Base-by-base conservation (phyloP, 2,113 vertebrate genomes). In the Zingel zingel region DNA sequence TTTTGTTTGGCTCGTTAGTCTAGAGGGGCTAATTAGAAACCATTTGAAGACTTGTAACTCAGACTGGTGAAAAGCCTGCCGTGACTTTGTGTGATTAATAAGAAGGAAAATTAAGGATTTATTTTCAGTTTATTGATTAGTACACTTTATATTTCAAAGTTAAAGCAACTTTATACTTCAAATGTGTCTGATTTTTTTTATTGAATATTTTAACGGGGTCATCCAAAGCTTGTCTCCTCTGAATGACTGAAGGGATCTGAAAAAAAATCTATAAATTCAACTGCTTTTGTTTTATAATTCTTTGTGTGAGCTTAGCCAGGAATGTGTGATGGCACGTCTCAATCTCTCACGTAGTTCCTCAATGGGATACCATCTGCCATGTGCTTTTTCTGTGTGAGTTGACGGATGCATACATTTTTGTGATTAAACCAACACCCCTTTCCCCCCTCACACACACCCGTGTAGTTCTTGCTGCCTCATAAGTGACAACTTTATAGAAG, bases 401-500 rank as follows among this genome's bases (percentile, higher is more conserved):
- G 73, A 54, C 30, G 27, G 86, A 74, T 48, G 50, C 69, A 88
- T 84, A 77, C 18, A 50, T 82, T 70, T 64, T 54, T 73, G 73
- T 72, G 19, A 80, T 70, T 56, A 54, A 54, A 72, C 82, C 57
- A 77, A 62, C 6, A 62, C 6, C 0, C 45, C 30, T 12, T 27
- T 69, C 13, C 47, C 48, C n/a, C 3, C 66, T 33, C 30, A 30
- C 36, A 39, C 36, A 39, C 39, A 39, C 66, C 66, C 82, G 75
- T 83, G 71, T 86, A 58, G 82, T 79, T 88, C 61, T 85, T 50
- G 36, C 72, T n/a, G 25, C 62, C 59, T 79, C 75, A 90, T 83
- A 80, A 81, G 71, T 89, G 89, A 92, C 91, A 88, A 50, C 70
- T 93, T 93, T 87, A 90, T 89, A 69, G 86, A 83, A 81, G 73